These are phyloP conservation scores for Mormyrus hasselquistii DNA, from an alignment of 2,797 vertebrate species.

Conservation along the genomic window DNA sequence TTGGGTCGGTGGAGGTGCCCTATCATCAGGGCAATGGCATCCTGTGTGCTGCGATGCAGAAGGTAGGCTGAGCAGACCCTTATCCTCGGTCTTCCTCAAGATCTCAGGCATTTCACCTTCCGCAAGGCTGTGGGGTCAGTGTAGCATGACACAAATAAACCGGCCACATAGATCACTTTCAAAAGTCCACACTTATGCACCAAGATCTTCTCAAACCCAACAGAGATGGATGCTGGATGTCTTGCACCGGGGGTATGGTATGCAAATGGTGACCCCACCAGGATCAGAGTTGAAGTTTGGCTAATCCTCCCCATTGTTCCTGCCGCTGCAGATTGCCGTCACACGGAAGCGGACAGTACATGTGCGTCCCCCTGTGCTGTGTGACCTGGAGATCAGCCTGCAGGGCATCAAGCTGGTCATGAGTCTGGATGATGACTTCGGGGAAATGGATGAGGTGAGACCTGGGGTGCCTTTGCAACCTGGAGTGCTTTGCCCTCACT, in stretches of 20 bases:
- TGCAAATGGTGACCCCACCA: background rate
- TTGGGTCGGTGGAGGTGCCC: conserved; percentile 93
- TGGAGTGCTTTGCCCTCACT: background rate
- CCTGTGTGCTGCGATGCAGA: conserved; percentile 94
- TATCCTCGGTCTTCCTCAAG: background rate
- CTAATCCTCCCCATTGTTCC: background rate
- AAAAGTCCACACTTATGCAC: background rate
- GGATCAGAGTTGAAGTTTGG: background rate
- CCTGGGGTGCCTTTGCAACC: background rate
- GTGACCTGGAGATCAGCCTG: conserved; percentile 86
- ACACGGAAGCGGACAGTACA: conserved; percentile 88
- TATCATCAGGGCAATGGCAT: conserved; percentile 95
- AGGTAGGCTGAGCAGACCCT: conserved; percentile 57
- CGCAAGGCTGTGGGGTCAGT: background rate
- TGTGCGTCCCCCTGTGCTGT: conserved; percentile 84
- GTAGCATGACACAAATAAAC: background rate
- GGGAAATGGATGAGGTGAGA: conserved; percentile 69
- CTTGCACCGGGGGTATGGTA: background rate
- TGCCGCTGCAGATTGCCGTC: conserved; percentile 74
- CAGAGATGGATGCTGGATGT: background rate
- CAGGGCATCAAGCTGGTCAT: conserved; percentile 91
- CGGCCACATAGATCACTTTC: background rate
- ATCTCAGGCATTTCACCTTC: background rate
- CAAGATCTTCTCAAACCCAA: background rate
- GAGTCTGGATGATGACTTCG: conserved; percentile 74